A percentile compares a stretch with the other conserved stretches of the same genome.
Evolutionary conservation across 2,797 vertebrate genomes (phyloP).

Genomic region (Silurus lanzhouensis): DNA sequence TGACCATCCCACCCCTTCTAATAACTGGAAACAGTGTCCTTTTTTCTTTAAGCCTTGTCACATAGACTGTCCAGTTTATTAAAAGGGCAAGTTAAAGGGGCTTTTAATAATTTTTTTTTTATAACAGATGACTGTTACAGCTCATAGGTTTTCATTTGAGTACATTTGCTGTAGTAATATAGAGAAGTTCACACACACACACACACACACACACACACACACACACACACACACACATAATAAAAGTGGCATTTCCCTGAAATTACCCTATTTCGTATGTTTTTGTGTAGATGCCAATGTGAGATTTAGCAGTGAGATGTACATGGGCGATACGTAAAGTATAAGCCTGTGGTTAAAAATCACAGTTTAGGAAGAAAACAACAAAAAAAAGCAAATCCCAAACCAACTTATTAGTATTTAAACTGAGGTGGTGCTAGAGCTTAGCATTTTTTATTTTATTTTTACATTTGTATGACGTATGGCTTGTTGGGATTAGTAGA

Average conservation of each 20-base stretch:
- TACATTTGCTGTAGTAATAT: slow-evolving; percentile 19
- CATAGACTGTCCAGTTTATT: slow-evolving; percentile 18
- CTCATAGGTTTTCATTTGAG: slow-evolving; percentile 26
- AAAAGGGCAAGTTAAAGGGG: not conserved
- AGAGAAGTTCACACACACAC: slow-evolving; percentile 1
- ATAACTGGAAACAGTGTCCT: slow-evolving; percentile 28
- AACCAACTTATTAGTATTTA: not conserved
- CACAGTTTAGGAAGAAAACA: too few species aligned
- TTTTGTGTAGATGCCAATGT: not conserved
- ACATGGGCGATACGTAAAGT: not conserved
- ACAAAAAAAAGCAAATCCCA: not conserved
- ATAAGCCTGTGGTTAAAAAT: not conserved
- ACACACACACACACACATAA: not conserved
- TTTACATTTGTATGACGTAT: not conserved
- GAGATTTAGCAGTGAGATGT: not conserved
- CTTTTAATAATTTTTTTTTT: not conserved
- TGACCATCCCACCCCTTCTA: slow-evolving; percentile 9
- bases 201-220: too few species aligned
- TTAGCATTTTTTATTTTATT: not conserved
- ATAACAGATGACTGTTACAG: not conserved
- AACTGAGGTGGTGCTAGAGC: not conserved
- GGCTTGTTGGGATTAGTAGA: not conserved
- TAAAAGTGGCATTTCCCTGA: not conserved
- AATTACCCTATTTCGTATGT: not conserved
- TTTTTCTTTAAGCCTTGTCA: slow-evolving; percentile 3